These are phyloP conservation scores for Myanophis thanlyinensis DNA, from an alignment of 2,113 vertebrate genomes.

Conservation along the genomic window DNA sequence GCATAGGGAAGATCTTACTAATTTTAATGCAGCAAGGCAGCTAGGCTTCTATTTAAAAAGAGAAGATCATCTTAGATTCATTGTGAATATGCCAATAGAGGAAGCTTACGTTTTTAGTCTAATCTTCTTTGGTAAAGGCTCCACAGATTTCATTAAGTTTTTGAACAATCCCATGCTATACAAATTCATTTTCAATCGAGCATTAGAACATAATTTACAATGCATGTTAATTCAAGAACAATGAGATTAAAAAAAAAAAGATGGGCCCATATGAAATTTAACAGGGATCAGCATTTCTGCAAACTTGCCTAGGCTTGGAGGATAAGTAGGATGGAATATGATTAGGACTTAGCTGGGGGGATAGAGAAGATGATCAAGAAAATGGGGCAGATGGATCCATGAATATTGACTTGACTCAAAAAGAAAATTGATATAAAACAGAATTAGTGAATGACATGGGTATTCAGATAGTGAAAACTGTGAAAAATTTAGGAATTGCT, in stretches of 20 bases:
- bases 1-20: neutral
- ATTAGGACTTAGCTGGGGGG: neutral
- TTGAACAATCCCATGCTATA: neutral
- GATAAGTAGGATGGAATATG: neutral
- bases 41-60: neutral
- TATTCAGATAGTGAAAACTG: too few species aligned
- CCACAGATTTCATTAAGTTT: neutral
- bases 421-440: neutral
- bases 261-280: neutral
- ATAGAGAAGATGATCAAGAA: neutral
- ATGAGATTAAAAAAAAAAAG: neutral
- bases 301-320: neutral
- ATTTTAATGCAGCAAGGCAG: neutral
- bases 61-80: neutral
- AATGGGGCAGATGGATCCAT: neutral
- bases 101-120: neutral
- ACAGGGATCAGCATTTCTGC: neutral
- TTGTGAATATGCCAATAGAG: neutral
- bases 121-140: neutral
- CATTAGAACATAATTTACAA: neutral
- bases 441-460: too few species aligned
- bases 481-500: too few species aligned
- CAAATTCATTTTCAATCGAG: neutral
- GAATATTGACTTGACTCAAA: neutral
- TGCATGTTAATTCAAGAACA: neutral